A percentile compares a stretch with the other conserved stretches of the same genome.
Conservation (phyloP, 2,888 invertebrate species). For the Julus scandinavius region DNA sequence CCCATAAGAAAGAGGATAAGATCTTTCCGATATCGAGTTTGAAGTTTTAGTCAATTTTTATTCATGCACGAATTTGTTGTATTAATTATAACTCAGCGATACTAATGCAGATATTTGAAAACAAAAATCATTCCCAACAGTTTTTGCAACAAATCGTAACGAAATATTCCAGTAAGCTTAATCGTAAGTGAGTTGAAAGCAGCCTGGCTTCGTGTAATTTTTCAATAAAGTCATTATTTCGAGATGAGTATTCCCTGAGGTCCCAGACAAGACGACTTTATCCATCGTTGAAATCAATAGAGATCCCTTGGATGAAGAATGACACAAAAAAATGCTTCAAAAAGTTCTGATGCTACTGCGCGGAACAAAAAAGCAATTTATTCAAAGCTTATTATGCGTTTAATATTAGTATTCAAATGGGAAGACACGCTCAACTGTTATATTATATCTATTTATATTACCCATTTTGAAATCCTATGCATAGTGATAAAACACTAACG, state of each 20-base stretch:
- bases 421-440: background rate
- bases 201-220: background rate
- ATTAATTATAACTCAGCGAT: background rate
- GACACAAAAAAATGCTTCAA: background rate
- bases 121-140: background rate
- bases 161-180: slow-evolving; percentile 10
- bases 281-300: background rate
- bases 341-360: background rate
- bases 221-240: background rate
- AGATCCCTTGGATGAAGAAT: background rate
- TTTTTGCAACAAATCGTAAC: background rate
- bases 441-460: too few relatives aligned
- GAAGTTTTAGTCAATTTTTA: background rate
- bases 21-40: background rate
- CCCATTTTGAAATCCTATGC: too few relatives aligned
- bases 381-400: background rate
- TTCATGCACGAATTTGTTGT: too few relatives aligned
- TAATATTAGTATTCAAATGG: background rate
- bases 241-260: background rate
- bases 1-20: background rate
- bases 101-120: background rate
- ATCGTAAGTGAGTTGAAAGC: background rate
- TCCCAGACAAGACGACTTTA: background rate
- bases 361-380: background rate
- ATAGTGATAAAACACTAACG: too few relatives aligned